These are phyloP conservation scores for Alectoris magna DNA, from an alignment of 2,797 vertebrate species.

Conservation along the genomic window DNA sequence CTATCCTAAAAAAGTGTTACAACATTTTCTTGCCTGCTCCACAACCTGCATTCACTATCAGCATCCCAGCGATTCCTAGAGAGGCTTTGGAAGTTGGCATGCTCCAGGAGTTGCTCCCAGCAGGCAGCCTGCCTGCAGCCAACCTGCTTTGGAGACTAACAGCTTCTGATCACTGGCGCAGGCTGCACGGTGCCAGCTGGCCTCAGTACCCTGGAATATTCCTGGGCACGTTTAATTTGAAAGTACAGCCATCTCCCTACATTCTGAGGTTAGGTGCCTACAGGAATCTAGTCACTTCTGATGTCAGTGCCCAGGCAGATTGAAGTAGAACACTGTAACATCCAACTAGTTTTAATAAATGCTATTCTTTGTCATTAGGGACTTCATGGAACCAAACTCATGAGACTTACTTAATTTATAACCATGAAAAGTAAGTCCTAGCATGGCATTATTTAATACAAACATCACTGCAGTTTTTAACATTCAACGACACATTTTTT, in stretches of 20 bases:
- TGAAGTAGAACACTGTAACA: neutral
- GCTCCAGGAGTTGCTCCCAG: constrained; percentile 60
- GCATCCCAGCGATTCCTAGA: constrained; percentile 52
- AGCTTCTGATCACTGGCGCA: constrained; percentile 41
- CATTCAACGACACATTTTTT: neutral
- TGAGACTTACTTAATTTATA: neutral
- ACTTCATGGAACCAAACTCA: neutral
- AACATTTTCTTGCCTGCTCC: neutral
- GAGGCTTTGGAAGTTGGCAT: constrained; percentile 31
- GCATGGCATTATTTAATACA: neutral
- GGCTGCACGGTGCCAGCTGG: constrained; percentile 62
- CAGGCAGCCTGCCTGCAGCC: constrained; percentile 61
- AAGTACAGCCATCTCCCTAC: constrained; percentile 15
- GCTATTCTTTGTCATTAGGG: neutral
- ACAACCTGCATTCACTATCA: constrained; percentile 7
- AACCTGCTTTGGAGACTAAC: constrained; percentile 59
- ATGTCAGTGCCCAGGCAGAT: constrained; percentile 30
- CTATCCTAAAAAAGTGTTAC: neutral
- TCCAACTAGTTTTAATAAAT: neutral
- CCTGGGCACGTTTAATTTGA: neutral
- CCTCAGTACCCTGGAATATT: constrained; percentile 48
- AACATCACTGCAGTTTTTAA: neutral
- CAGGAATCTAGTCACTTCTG: constrained; percentile 53
- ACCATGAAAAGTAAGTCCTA: neutral
- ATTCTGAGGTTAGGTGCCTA: constrained; percentile 53